Evolutionary conservation across 2,113 vertebrate species (phyloP).

Genomic region (Pantherophis guttatus): DNA sequence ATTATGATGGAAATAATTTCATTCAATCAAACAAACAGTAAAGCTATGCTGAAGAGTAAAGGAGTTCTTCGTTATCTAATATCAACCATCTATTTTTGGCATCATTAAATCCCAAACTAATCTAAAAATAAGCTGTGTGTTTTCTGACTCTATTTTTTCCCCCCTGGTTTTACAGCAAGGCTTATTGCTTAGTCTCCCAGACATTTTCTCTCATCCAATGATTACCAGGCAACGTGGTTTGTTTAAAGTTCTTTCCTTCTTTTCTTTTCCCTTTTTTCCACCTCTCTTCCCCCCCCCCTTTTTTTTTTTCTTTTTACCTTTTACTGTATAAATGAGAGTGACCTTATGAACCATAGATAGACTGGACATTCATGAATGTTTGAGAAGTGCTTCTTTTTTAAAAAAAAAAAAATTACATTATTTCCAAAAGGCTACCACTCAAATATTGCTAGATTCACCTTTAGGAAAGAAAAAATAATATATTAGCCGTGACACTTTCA

Average conservation of each 20-base stretch:
- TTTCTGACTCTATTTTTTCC: not conserved
- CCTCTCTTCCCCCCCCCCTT: fast-evolving
- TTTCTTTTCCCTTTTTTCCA: not conserved
- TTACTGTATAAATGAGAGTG: constrained; percentile 32
- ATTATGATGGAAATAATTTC: not conserved
- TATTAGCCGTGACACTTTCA: constrained; percentile 28
- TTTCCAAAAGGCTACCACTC: constrained; percentile 17
- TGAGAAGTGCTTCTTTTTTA: constrained; percentile 19
- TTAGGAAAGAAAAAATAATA: constrained; percentile 22
- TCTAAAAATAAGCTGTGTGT: not conserved
- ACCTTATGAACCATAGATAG: constrained; percentile 33
- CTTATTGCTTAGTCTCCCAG: constrained; percentile 6
- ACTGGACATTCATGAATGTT: constrained; percentile 19
- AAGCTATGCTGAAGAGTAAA: not conserved
- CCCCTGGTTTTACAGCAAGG: not conserved
- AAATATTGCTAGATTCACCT: constrained; percentile 20
- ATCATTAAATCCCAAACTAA: not conserved
- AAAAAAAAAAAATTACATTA: not conserved
- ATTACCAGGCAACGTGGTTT: constrained; percentile 20
- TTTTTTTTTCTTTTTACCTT: constrained; percentile 20
- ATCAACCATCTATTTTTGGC: not conserved
- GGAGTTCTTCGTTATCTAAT: not conserved
- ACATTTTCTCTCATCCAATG: constrained; percentile 25
- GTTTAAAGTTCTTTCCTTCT: constrained; percentile 5
- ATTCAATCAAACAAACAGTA: not conserved